These are phyloP conservation scores for Hemibagrus wyckioides DNA, from an alignment of 2,113 vertebrate species.

Conservation along the genomic window DNA sequence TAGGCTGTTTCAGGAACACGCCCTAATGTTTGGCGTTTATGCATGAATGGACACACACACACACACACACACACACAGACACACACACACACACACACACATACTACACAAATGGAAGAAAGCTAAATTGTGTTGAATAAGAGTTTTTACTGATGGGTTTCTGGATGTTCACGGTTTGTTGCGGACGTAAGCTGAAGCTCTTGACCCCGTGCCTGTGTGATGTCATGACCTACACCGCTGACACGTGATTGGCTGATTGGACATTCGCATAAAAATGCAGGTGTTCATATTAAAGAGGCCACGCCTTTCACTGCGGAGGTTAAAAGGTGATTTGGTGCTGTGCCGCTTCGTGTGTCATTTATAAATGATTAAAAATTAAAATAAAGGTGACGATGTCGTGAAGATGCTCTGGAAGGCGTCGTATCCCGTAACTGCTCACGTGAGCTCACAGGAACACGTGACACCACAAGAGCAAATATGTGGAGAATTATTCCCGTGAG, in stretches of 20 bases:
- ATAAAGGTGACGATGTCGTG: too few species aligned
- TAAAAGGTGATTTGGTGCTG: not conserved
- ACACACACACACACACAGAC: not conserved
- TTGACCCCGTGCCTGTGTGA: not conserved
- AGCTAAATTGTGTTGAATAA: not conserved
- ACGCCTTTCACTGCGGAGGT: not conserved
- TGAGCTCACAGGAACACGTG: too few species aligned
- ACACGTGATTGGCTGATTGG: not conserved
- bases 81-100: conserved; percentile 8
- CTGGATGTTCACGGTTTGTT: too few species aligned
- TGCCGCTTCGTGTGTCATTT: not conserved
- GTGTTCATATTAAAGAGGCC: not conserved
- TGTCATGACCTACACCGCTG: too few species aligned
- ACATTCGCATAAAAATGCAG: not conserved
- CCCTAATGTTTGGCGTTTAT: not conserved
- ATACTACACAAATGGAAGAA: not conserved
- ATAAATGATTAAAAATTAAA: too few species aligned
- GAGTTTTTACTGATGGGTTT: not conserved
- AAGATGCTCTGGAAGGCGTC: too few species aligned
- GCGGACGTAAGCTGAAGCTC: too few species aligned
- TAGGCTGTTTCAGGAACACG: conserved; percentile 8
- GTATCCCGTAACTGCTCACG: too few species aligned
- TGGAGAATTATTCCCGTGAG: too few species aligned
- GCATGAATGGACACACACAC: not conserved
- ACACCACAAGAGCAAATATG: too few species aligned